Evolutionary conservation across 1,140 invertebrate species (phyloP), one percentile per base, ranked within the genome.

Genomic region (Nephila pilipes): DNA sequence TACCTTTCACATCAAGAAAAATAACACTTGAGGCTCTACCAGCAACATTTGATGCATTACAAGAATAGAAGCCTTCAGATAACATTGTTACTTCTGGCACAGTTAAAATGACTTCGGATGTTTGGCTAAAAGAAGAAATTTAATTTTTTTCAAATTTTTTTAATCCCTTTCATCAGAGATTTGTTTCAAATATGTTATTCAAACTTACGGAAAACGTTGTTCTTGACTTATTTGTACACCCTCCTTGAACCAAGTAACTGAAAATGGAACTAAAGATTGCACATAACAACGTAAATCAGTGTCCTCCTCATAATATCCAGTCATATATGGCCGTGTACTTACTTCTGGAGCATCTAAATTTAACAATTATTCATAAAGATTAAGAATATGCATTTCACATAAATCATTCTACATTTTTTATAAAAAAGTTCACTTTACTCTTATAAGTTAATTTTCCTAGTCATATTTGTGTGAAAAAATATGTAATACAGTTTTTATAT

Each of bases 11-110:
- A 89, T 81, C 92, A 16, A 99, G 96, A 96, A 98, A 99, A 12
- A 98, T 98, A 16, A 98, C 98, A 90, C 97, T 97, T 58, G 97
- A 98, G 22, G 98, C 96, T 80, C 97, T 97, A 14, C 99, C 99
- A 36, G 98, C 99, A 2, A 98, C 97, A 95, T 99, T 99, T n/a
- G 97, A 96, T 0, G 98, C 99, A 92, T 97, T 97, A 88, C 99
- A 97, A 10, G 98, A 99, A 95, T 99, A 99, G 8, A 99, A 96
- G 5, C 99, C 99, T 93, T 96, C 96, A 85, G 96, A 96, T 4
- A 94, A 87, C 10, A 94, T 94, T 85, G 94, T 94, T 75, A 94
- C 94, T 54, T 94, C 93, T 32, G 95, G 95, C 14, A 96, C 94
- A 16, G 95, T 95, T 91, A 96, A 95, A 29, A 95, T 95, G 0